phyloP scores from a whole-genome alignment of 2,888 invertebrate genomes.

The Proisotoma minuta region DNA sequence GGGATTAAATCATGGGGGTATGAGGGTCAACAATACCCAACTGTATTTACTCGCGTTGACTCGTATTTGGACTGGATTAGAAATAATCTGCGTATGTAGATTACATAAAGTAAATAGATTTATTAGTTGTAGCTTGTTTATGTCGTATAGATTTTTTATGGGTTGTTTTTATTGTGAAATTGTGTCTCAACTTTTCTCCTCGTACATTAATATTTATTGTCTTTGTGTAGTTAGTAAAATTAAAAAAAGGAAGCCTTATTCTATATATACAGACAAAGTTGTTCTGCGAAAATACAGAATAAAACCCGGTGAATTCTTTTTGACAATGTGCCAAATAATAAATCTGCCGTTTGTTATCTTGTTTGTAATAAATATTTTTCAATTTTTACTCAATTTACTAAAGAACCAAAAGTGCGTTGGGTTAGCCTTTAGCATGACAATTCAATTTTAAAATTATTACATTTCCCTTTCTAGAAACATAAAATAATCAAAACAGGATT shows the following conservation, averaged over 20 bases:
- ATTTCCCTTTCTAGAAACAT: too few relatives aligned
- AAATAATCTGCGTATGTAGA: constrained; percentile 37
- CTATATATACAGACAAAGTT: too few relatives aligned
- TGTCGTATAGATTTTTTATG: background rate
- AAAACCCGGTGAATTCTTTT: background rate
- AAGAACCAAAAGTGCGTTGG: background rate
- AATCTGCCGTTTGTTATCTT: background rate
- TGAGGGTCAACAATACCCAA: constrained; percentile 40
- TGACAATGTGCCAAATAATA: constrained; percentile 2
- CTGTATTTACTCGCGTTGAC: constrained; percentile 33
- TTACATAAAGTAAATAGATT: background rate
- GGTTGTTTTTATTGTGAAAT: background rate
- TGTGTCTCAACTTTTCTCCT: background rate
- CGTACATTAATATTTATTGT: background rate
- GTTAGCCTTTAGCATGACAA: too few relatives aligned
- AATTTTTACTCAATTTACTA: constrained; percentile 1
- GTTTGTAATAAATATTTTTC: background rate
- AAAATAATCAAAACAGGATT: too few relatives aligned
- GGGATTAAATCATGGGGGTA: constrained; percentile 43
- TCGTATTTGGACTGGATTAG: constrained; percentile 35
- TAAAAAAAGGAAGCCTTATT: too few relatives aligned
- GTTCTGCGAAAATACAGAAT: too few relatives aligned
- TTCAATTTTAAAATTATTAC: too few relatives aligned
- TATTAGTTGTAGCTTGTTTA: background rate
- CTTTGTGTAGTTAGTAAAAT: background rate